Conservation (phyloP, 2,888 invertebrate species). For the Tineola bisselliella region DNA sequence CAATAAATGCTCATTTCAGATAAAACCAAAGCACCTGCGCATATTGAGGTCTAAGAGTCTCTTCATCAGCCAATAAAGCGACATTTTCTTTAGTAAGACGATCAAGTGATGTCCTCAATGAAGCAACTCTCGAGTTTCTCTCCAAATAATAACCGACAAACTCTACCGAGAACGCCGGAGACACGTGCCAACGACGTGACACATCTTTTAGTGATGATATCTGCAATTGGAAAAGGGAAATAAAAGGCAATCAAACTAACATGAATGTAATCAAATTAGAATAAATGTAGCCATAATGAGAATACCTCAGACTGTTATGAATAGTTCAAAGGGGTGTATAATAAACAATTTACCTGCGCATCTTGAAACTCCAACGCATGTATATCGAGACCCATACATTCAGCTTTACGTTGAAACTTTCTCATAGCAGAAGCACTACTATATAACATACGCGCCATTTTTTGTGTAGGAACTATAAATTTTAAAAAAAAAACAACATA, state of each 20-base stretch:
- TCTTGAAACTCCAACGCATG: constrained; percentile 84
- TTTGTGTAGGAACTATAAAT: constrained; percentile 86
- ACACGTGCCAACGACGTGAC: constrained; percentile 92
- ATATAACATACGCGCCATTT: constrained; percentile 89
- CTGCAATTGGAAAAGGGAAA: constrained; percentile 25
- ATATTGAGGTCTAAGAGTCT: constrained; percentile 77
- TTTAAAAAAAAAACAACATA: background rate
- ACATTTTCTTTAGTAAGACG: constrained; percentile 79
- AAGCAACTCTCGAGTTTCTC: constrained; percentile 82
- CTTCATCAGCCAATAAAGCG: constrained; percentile 80
- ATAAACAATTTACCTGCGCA: constrained; percentile 66
- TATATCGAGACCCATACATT: constrained; percentile 90
- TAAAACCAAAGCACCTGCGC: constrained; percentile 70
- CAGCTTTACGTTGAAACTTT: constrained; percentile 84
- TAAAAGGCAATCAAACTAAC: background rate
- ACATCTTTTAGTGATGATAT: constrained; percentile 84
- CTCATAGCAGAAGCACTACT: constrained; percentile 91
- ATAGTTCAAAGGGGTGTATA: no score
- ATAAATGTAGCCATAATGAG: background rate
- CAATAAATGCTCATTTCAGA: no score
- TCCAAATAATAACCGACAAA: constrained; percentile 95
- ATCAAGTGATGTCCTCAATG: constrained; percentile 80
- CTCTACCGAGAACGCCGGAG: constrained; percentile 93
- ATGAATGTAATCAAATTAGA: no score
- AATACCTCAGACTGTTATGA: no score